Evolutionary conservation across 2,888 invertebrate genomes (phyloP).

Genomic region (Rhagonycha lutea): DNA sequence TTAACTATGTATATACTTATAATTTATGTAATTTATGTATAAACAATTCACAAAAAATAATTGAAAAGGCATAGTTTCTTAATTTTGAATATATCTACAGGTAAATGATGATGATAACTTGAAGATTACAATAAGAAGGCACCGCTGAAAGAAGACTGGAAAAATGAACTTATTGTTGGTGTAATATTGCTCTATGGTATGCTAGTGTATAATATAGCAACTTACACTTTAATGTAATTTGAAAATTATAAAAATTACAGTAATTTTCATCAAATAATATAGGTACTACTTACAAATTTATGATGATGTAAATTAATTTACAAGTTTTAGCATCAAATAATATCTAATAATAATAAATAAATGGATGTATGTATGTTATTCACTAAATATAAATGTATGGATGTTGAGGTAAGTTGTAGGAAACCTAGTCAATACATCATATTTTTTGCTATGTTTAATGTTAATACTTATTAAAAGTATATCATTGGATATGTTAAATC

Average conservation of each 20-base stretch:
- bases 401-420: background rate
- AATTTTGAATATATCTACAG: conserved; percentile 42
- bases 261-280: background rate
- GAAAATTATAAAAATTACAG: background rate
- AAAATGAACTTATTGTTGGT: conserved; percentile 48
- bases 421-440: background rate
- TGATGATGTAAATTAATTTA: background rate
- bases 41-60: background rate
- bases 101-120: conserved; percentile 45
- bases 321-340: background rate
- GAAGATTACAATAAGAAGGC: conserved; percentile 56
- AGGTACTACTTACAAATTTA: background rate
- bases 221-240: background rate
- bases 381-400: background rate
- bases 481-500: background rate
- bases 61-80: conserved; percentile 17
- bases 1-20: background rate
- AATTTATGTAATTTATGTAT: background rate
- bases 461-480: background rate
- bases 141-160: conserved; percentile 58
- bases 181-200: conserved; percentile 31
- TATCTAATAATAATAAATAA: background rate
- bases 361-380: too few species aligned
- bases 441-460: background rate
- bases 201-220: background rate